A percentile compares a stretch with the other conserved stretches of the same genome.
Conservation (phyloP, 2,113 vertebrate species). For the Bettongia penicillata region DNA sequence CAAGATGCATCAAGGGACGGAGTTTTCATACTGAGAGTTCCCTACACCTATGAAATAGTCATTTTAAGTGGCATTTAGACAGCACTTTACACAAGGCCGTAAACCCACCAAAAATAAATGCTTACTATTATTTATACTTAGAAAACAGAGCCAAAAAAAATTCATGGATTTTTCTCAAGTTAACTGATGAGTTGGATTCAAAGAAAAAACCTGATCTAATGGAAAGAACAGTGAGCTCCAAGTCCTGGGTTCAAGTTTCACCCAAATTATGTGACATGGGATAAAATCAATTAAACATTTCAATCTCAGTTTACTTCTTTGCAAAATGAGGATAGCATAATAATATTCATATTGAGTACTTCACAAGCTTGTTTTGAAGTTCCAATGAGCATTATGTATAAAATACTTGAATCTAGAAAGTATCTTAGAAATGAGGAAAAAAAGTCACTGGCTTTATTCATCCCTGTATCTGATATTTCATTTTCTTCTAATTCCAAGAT, state of each 20-base stretch:
- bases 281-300: neutral
- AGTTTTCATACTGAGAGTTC: neutral
- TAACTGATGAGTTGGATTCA: neutral
- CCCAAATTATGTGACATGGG: neutral
- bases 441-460: neutral
- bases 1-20: neutral
- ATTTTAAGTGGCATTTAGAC: neutral
- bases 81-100: neutral
- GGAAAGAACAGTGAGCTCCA: neutral
- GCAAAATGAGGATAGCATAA: neutral
- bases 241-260: neutral
- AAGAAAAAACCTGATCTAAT: neutral
- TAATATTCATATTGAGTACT: neutral
- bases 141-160: neutral
- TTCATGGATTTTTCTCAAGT: neutral
- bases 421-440: neutral
- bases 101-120: neutral
- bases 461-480: neutral
- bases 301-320: neutral
- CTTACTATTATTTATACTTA: neutral
- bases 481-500: slow-evolving; percentile 42
- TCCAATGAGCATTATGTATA: neutral
- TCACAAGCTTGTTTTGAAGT: neutral
- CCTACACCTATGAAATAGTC: neutral
- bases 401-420: neutral